These are phyloP conservation scores for Quadriops clusia DNA, from an alignment of 2,888 invertebrate genomes.

Conservation along the genomic window DNA sequence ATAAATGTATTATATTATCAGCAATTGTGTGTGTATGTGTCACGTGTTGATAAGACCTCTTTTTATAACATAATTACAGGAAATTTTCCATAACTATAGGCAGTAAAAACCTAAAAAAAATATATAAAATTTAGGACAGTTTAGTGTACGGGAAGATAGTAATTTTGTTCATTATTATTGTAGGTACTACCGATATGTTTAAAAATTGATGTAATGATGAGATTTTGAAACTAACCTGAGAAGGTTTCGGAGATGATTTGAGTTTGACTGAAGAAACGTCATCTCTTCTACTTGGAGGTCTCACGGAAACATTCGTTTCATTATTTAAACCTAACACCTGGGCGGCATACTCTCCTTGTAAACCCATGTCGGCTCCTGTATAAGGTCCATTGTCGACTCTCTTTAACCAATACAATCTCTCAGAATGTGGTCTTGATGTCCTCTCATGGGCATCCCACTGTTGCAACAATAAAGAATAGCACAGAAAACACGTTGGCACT, in stretches of 20 bases:
- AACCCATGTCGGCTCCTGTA: constrained; percentile 77
- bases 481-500: constrained; percentile 72
- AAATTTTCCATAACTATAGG: no score
- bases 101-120: no score
- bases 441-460: constrained; percentile 90
- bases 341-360: constrained; percentile 80
- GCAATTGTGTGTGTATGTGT: no score
- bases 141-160: background rate
- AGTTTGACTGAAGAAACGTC: constrained; percentile 22
- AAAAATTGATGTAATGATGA: no score
- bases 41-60: no score
- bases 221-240: constrained; percentile 26
- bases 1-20: no score
- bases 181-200: constrained; percentile 1
- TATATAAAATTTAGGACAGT: no score
- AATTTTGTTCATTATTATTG: background rate
- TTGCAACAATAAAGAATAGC: constrained; percentile 73
- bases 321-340: constrained; percentile 61
- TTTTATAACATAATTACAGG: no score
- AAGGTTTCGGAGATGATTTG: constrained; percentile 26
- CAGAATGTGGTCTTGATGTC: constrained; percentile 67
- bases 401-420: constrained; percentile 87
- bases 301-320: constrained; percentile 14
- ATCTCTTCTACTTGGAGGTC: constrained; percentile 27
- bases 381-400: constrained; percentile 82